Evolutionary conservation across 2,888 invertebrate species (phyloP).

Genomic region (Noctua pronuba): DNA sequence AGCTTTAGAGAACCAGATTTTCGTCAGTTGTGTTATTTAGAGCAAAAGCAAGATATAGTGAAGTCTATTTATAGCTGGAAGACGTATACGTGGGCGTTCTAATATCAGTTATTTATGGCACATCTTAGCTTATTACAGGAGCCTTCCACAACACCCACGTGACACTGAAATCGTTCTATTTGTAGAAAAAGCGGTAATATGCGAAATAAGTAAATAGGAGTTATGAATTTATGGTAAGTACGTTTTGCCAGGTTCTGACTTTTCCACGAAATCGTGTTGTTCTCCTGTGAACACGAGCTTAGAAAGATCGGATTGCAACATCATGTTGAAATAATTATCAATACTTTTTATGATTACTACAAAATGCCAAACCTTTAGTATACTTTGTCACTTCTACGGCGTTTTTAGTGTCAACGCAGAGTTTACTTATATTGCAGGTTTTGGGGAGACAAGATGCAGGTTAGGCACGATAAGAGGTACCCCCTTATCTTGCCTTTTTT

Average conservation of each 20-base stretch:
- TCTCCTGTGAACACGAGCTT: background rate
- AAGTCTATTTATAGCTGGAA: background rate
- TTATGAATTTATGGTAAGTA: no score
- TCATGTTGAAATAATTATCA: no score
- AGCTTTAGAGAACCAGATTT: slow-evolving; percentile 14
- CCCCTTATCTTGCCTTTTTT: background rate
- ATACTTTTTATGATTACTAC: background rate
- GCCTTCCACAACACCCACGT: slow-evolving; percentile 15
- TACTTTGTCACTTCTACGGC: background rate
- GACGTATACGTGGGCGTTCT: background rate
- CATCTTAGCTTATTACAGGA: background rate
- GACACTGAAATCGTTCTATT: slow-evolving; percentile 17
- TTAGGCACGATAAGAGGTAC: background rate
- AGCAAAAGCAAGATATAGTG: background rate
- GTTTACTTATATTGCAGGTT: background rate
- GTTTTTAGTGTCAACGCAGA: background rate
- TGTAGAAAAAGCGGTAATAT: slow-evolving; percentile 13
- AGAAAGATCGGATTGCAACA: no score
- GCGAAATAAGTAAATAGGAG: slow-evolving; percentile 26
- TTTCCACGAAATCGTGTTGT: background rate
- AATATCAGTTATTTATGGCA: slow-evolving; percentile 10
- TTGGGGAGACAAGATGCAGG: background rate
- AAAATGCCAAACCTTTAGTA: no score
- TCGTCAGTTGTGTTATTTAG: slow-evolving; percentile 18
- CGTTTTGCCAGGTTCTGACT: background rate